Conservation (phyloP, 1,140 invertebrate genomes). For the Solenopsis fugax region DNA sequence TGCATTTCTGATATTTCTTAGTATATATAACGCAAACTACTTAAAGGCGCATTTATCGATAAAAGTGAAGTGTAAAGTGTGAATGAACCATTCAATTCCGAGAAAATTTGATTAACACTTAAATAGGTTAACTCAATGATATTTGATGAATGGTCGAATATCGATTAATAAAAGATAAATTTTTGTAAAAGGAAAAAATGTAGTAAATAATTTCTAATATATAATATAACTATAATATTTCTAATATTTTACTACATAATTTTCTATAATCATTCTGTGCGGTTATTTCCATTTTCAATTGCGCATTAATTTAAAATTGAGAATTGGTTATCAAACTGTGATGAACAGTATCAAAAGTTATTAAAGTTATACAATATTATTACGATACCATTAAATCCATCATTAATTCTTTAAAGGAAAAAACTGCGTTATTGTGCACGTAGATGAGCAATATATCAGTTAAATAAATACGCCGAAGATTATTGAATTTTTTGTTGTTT, state of each 20-base stretch:
- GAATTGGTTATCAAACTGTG: background rate
- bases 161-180: too few species aligned
- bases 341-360: background rate
- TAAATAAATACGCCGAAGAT: constrained; percentile 36
- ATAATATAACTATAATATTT: too few species aligned
- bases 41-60: too few species aligned
- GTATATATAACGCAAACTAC: too few species aligned
- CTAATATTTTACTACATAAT: background rate
- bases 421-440: background rate
- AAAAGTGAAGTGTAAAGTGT: too few species aligned
- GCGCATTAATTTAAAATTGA: background rate
- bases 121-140: background rate
- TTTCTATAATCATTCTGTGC: background rate
- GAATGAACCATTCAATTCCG: background rate
- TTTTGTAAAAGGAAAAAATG: too few species aligned
- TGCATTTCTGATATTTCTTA: too few species aligned
- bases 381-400: background rate
- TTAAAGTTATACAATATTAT: background rate
- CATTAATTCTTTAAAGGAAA: background rate
- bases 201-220: too few species aligned
- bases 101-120: background rate
- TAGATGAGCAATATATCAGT: background rate
- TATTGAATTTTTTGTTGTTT: constrained; percentile 56
- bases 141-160: background rate
- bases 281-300: background rate